These are phyloP conservation scores for Colletes latitarsis DNA, from an alignment of 1,140 invertebrate species.

Conservation along the genomic window DNA sequence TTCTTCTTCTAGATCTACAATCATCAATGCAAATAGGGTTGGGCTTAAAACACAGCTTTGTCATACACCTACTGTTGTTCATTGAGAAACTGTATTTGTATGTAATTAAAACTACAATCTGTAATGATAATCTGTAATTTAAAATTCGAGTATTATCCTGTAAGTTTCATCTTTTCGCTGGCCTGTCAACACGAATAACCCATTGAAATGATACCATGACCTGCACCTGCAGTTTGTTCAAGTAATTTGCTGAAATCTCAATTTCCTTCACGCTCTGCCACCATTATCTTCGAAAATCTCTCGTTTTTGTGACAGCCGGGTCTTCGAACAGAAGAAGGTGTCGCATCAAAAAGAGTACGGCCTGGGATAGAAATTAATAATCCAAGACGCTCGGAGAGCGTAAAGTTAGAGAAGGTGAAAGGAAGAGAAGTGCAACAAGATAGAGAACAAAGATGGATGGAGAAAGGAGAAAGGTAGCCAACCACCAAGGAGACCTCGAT, in stretches of 20 bases:
- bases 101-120: no score
- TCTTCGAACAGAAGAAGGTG: background rate
- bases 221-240: background rate
- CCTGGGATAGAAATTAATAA: constrained; percentile 65
- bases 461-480: constrained; percentile 13
- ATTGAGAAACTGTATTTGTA: no score
- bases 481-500: constrained; percentile 40
- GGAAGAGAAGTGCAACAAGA: constrained; percentile 22
- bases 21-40: no score
- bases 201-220: background rate
- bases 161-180: no score
- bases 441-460: constrained; percentile 10
- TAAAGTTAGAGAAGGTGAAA: constrained; percentile 35
- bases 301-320: background rate
- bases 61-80: no score
- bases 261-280: background rate
- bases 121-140: no score
- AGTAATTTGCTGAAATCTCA: background rate
- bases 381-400: constrained; percentile 49
- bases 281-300: background rate
- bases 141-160: no score
- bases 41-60: no score
- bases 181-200: no score
- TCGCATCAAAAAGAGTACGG: background rate
- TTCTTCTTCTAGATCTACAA: no score